These are phyloP conservation scores for Solen grandis DNA, from an alignment of 1,140 invertebrate genomes.

Conservation along the genomic window DNA sequence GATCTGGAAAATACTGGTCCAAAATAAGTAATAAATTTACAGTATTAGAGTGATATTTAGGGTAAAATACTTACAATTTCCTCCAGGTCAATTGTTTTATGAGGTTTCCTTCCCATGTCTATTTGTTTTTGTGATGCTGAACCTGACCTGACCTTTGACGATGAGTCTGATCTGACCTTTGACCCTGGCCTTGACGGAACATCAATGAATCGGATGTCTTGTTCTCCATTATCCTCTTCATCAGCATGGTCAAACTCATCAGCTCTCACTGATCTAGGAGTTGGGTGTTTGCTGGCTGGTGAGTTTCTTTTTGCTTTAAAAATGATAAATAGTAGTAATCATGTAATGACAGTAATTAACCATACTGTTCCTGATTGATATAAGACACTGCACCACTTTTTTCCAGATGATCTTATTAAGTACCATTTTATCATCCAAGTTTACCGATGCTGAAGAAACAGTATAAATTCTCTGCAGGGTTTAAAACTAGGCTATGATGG, in stretches of 20 bases:
- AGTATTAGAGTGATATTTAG: too few species aligned
- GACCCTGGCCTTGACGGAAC: constrained; percentile 47
- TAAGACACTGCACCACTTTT: too few species aligned
- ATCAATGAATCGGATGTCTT: constrained; percentile 48
- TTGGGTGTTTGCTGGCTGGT: not conserved
- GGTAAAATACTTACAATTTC: constrained; percentile 50
- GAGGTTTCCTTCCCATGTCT: constrained; percentile 46
- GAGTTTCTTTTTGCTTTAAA: not conserved
- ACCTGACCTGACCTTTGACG: constrained; percentile 7
- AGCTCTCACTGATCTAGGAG: not conserved
- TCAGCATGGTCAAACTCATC: not conserved
- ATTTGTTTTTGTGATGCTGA: constrained; percentile 18
- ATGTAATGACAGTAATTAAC: too few species aligned
- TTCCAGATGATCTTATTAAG: too few species aligned
- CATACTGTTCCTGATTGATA: too few species aligned
- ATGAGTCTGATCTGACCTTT: constrained; percentile 20
- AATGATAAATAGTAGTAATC: not conserved
- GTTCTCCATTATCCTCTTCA: constrained; percentile 2
- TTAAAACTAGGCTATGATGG: too few species aligned
- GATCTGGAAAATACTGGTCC: too few species aligned
- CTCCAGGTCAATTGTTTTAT: constrained; percentile 48
- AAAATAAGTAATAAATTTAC: too few species aligned
- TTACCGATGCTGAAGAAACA: too few species aligned
- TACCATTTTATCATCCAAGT: too few species aligned
- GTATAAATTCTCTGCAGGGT: too few species aligned